Evolutionary conservation across 2,888 invertebrate genomes (phyloP).

Genomic region (Galeopsomyia nigrocyanea): DNA sequence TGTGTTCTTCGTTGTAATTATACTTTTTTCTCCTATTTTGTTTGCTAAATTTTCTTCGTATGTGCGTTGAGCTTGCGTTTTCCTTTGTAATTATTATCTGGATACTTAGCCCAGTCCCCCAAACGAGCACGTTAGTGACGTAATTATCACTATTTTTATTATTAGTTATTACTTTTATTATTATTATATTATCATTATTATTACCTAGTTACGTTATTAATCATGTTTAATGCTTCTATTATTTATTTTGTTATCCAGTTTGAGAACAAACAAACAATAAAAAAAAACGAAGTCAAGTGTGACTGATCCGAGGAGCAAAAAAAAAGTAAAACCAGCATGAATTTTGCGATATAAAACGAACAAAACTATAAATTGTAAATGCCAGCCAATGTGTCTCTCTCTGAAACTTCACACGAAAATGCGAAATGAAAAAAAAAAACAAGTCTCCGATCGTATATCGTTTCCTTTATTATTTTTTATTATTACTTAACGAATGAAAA

Average conservation of each 20-base stretch:
- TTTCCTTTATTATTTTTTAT: constrained; percentile 9
- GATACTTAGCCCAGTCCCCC: constrained; percentile 57
- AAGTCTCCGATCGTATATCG: constrained; percentile 14
- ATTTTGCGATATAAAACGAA: too few relatives aligned
- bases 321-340: too few relatives aligned
- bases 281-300: constrained; percentile 47
- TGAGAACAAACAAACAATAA: constrained; percentile 45
- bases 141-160: constrained; percentile 55
- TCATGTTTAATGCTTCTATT: constrained; percentile 68
- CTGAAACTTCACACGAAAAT: constrained; percentile 17
- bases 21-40: neutral
- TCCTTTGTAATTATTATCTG: constrained; percentile 63
- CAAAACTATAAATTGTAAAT: neutral
- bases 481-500: constrained; percentile 10
- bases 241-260: constrained; percentile 69
- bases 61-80: constrained; percentile 50
- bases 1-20: neutral
- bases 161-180: constrained; percentile 55
- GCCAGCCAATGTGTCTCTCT: constrained; percentile 38
- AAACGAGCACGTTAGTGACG: constrained; percentile 55
- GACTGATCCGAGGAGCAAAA: constrained; percentile 17
- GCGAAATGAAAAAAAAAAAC: too few relatives aligned
- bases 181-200: constrained; percentile 59
- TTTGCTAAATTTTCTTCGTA: neutral
- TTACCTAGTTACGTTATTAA: constrained; percentile 67